Evolutionary conservation across 2,888 invertebrate species (phyloP).

Genomic region (Polydrusus pterygomalis): DNA sequence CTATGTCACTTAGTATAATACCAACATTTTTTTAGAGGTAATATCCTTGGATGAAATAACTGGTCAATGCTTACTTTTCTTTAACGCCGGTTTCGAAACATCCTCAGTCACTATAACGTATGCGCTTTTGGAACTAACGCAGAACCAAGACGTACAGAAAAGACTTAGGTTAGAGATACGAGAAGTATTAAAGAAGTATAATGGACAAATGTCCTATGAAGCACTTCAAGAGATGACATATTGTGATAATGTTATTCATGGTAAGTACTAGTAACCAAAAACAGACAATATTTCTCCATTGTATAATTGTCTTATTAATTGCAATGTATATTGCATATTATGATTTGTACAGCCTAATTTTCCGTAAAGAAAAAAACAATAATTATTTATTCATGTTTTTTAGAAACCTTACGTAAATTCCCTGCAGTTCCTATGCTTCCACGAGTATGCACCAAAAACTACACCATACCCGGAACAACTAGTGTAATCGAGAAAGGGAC

Average conservation of each 20-base stretch:
- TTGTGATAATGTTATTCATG: conserved; percentile 58
- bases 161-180: conserved; percentile 57
- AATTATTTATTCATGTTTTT: background rate
- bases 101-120: conserved; percentile 61
- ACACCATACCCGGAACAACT: conserved; percentile 37
- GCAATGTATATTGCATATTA: no score
- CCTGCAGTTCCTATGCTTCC: conserved; percentile 25
- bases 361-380: no score
- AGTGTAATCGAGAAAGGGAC: conserved; percentile 27
- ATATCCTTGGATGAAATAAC: conserved; percentile 52
- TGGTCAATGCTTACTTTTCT: conserved; percentile 60
- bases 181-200: conserved; percentile 54
- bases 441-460: conserved; percentile 33
- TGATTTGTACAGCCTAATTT: no score
- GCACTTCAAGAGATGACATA: conserved; percentile 59
- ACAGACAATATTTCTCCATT: no score
- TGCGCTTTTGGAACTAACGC: conserved; percentile 56
- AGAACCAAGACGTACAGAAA: conserved; percentile 56
- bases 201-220: conserved; percentile 58
- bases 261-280: conserved; percentile 41
- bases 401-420: conserved; percentile 45
- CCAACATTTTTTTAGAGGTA: conserved; percentile 3
- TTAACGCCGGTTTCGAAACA: conserved; percentile 61
- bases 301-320: no score
- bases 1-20: no score